Percentiles rank a stretch among this genome's conserved stretches.
These are phyloP conservation scores for Balanococcus diminutus DNA, from an alignment of 2,888 invertebrate genomes.

Conservation along the genomic window DNA sequence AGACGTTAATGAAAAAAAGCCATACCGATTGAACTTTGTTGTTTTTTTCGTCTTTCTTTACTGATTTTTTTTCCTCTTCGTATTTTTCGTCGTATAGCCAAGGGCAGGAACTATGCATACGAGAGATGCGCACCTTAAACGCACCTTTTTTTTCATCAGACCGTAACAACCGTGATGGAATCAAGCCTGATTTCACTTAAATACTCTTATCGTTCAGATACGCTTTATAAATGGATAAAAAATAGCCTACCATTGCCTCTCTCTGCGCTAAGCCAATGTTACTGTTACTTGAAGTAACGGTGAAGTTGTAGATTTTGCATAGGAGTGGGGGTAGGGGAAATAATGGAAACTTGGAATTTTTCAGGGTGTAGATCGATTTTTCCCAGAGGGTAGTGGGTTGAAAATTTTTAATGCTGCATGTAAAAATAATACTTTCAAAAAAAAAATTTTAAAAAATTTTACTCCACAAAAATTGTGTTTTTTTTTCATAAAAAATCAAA, in stretches of 20 bases:
- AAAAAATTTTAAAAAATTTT: too few species aligned
- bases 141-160: constrained; percentile 41
- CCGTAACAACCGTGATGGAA: constrained; percentile 27
- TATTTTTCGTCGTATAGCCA: not conserved
- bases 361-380: too few species aligned
- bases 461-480: too few species aligned
- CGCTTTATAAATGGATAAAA: constrained; percentile 6
- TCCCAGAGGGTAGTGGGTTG: too few species aligned
- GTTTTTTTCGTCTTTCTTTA: not conserved
- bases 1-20: constrained; percentile 34
- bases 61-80: not conserved
- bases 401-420: too few species aligned
- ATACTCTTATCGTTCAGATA: not conserved
- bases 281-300: not conserved
- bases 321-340: too few species aligned
- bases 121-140: constrained; percentile 45
- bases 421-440: too few species aligned
- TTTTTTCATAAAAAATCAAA: too few species aligned
- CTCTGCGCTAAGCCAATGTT: not conserved
- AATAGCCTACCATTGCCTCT: not conserved
- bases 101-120: constrained; percentile 51
- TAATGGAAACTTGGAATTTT: too few species aligned
- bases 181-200: constrained; percentile 29
- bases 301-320: not conserved
- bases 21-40: constrained; percentile 12